Evolutionary conservation across 2,888 invertebrate genomes (phyloP).

Genomic region (Phyllotreta striolata): DNA sequence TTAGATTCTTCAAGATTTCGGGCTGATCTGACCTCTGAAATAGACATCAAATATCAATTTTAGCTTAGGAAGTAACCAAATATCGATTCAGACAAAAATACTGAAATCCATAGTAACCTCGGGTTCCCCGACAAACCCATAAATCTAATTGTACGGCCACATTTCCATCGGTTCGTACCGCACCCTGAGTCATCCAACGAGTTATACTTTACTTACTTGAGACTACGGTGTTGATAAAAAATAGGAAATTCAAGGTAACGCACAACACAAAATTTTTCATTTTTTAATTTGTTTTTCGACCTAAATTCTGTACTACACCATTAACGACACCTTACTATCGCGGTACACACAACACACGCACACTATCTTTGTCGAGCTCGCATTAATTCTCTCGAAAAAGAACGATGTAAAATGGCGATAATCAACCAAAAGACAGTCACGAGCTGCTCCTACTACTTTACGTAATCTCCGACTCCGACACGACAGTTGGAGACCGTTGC

Average conservation of each 20-base stretch:
- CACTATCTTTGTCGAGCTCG: constrained; percentile 49
- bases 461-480: constrained; percentile 56
- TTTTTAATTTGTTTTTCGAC: constrained; percentile 45
- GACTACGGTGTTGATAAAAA: constrained; percentile 53
- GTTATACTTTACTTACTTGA: constrained; percentile 45
- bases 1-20: not conserved
- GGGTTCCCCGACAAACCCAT: constrained; percentile 10
- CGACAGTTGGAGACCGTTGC: constrained; percentile 41
- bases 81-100: constrained; percentile 35
- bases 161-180: constrained; percentile 21
- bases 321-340: constrained; percentile 43
- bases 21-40: constrained; percentile 4
- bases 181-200: constrained; percentile 34
- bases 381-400: constrained; percentile 51
- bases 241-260: constrained; percentile 53
- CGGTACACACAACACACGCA: constrained; percentile 49
- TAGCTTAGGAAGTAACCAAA: constrained; percentile 16
- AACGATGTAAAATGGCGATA: constrained; percentile 56
- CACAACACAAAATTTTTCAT: constrained; percentile 57
- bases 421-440: constrained; percentile 55
- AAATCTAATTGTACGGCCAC: not conserved
- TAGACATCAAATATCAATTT: constrained; percentile 13
- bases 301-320: constrained; percentile 44
- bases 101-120: constrained; percentile 21
- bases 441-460: constrained; percentile 54